Conservation (phyloP, 2,113 vertebrate genomes). For the Dasyurus viverrinus region DNA sequence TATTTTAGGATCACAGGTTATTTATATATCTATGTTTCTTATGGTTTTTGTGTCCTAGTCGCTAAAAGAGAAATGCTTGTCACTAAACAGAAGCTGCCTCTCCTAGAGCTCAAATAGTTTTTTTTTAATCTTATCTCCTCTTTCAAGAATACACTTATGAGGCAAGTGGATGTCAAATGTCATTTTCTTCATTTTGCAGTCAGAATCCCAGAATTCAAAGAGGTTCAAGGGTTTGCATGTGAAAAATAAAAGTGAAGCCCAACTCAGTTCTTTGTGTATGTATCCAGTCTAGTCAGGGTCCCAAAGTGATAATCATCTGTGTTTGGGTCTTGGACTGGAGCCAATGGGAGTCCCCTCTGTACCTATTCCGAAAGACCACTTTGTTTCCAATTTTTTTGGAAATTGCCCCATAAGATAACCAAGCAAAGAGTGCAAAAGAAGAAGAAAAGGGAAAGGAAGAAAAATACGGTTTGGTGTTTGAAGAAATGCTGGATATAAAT, state of each 20-base stretch:
- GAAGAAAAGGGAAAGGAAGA: not conserved
- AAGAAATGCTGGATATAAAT: not conserved
- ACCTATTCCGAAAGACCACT: conserved; percentile 6
- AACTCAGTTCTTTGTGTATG: not conserved
- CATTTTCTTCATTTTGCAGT: not conserved
- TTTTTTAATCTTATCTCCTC: conserved; percentile 6
- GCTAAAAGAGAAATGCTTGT: not conserved
- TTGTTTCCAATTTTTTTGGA: conserved; percentile 26
- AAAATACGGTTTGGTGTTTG: not conserved
- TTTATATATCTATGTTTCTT: not conserved
- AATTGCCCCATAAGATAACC: not conserved
- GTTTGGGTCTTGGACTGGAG: not conserved
- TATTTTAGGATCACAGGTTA: conserved; percentile 6
- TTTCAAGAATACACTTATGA: not conserved
- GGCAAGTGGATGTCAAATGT: not conserved
- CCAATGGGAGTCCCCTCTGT: not conserved
- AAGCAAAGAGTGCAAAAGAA: conserved; percentile 44
- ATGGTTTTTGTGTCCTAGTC: not conserved
- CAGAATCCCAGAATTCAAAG: not conserved
- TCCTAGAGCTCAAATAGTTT: not conserved
- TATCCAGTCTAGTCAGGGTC: not conserved
- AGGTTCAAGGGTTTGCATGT: not conserved
- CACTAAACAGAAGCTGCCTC: conserved; percentile 7
- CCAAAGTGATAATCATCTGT: not conserved
- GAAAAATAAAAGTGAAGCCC: not conserved